Conservation (phyloP, 2,888 invertebrate genomes). For the Creontiades dilutus region DNA sequence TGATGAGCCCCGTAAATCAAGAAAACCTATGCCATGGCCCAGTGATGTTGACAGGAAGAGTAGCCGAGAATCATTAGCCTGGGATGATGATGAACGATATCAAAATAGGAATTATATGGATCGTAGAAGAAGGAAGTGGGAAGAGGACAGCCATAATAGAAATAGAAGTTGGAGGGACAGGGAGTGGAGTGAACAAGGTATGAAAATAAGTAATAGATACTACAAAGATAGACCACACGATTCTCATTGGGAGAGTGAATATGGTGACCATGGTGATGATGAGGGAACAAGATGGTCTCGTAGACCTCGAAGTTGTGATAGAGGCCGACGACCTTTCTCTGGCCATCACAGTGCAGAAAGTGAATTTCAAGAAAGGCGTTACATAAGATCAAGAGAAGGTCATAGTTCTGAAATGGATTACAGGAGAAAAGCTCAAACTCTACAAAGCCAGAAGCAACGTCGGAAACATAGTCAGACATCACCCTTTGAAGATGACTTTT, state of each 20-base stretch:
- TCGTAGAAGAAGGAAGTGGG: conserved; percentile 74
- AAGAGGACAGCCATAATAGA: conserved; percentile 75
- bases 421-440: conserved; percentile 76
- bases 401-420: conserved; percentile 75
- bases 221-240: conserved; percentile 78
- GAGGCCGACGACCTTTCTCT: conserved; percentile 72
- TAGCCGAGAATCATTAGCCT: conserved; percentile 75
- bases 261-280: conserved; percentile 76
- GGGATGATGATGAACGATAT: conserved; percentile 76
- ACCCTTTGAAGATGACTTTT: conserved; percentile 83
- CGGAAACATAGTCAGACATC: conserved; percentile 78
- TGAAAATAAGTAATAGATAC: conserved; percentile 74
- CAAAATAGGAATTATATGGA: conserved; percentile 75
- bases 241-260: conserved; percentile 90
- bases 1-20: conserved; percentile 75
- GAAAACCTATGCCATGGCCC: conserved; percentile 74
- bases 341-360: conserved; percentile 73
- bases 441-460: conserved; percentile 77
- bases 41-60: conserved; percentile 75
- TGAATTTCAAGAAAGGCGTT: conserved; percentile 75
- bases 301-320: conserved; percentile 74
- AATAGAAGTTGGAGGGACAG: conserved; percentile 73
- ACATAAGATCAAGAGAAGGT: conserved; percentile 75
- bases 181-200: conserved; percentile 75
- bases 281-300: conserved; percentile 73